phyloP scores from a whole-genome alignment of 2,113 vertebrate genomes.

The Dasyprocta punctata region DNA sequence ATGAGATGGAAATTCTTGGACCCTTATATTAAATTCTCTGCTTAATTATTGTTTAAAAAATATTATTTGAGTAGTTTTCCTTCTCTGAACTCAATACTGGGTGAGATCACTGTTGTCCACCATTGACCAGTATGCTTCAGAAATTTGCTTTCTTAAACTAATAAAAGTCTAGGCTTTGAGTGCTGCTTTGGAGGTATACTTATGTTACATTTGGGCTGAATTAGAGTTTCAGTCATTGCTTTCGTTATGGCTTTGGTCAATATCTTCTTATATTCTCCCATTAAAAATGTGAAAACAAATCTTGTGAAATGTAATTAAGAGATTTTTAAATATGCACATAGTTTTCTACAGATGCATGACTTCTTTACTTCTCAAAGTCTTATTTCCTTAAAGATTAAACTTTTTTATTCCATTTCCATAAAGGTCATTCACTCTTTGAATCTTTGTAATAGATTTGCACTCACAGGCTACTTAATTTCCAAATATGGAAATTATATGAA shows the following conservation, averaged over 20 bases:
- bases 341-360: background rate
- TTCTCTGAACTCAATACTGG: background rate
- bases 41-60: background rate
- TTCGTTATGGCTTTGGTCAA: background rate
- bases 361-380: background rate
- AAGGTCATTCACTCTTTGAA: background rate
- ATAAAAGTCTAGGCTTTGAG: background rate
- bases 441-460: background rate
- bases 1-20: constrained; percentile 50
- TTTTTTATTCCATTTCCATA: background rate
- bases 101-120: background rate
- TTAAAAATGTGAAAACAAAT: background rate
- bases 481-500: background rate
- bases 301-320: background rate
- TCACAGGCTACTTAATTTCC: background rate
- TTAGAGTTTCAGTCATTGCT: background rate
- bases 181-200: background rate
- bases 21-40: constrained; percentile 60
- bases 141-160: background rate
- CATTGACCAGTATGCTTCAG: background rate
- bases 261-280: background rate
- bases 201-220: background rate
- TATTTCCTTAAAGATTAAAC: background rate
- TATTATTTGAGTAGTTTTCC: constrained; percentile 25
- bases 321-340: background rate